Base-by-base conservation (phyloP, 2,797 vertebrate species). In the Morus bassanus region DNA sequence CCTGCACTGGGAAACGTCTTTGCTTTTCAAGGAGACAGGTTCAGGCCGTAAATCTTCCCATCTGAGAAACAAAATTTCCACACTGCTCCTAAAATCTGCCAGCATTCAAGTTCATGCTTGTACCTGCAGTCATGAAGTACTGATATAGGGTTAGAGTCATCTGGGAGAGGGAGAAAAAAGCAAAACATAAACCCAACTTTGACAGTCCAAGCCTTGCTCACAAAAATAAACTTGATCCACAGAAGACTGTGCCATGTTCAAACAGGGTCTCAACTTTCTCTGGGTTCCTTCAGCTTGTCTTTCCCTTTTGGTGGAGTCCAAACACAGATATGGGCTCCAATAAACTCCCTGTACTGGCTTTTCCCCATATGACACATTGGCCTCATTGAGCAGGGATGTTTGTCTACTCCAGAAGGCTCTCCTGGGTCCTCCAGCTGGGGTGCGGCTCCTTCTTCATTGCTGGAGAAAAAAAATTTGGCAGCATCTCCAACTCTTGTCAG, bases 371-470 rank as follows among this genome's bases (percentile, higher is more conserved):
- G 85, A 92, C 2, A 0, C 76, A 46, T 19, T 2, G 2, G 46
- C 46, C 43, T 82, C 7, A 1, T 7, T 11, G 64, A 89, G 48
- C 67, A 70, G 78, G 23, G 91, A 41, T 39, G 41, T 19, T 88
- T 89, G 23, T 91, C 79, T 68, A 13, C 94, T 92, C 85, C 91
- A 65, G 53, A 83, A 90, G 33, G 41, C 45, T 89, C 95, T 81
- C 87, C 69, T 24, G 82, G 63, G 65, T 57, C 23, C 68, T 68
- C 57, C 91, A 86, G 93, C 69, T 85, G 68, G 89, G 87, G 61
- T 65, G 87, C 1, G 31, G 82, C 79, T 89, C 65, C 53, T 86
- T 76, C 84, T 88, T 45, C 64, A 9, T 17, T 37, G 7, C 57
- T 2, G 12, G 46, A 59, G 70, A 6, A 50, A 35, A 79, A 46